These are phyloP conservation scores for Leptura quadrifasciata DNA, from an alignment of 2,888 invertebrate species.

Conservation along the genomic window DNA sequence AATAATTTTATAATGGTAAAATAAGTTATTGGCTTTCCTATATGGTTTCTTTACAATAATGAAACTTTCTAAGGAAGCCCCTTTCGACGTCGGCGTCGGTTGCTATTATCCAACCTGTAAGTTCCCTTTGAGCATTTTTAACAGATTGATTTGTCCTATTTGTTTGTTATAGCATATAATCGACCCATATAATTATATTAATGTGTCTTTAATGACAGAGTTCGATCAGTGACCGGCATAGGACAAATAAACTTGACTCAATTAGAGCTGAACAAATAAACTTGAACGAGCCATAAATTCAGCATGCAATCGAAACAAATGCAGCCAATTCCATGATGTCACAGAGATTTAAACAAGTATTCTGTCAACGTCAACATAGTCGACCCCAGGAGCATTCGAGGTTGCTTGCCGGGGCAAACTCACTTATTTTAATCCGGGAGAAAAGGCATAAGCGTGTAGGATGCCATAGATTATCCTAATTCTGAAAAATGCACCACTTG, in stretches of 20 bases:
- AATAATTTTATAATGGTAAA: too few species aligned
- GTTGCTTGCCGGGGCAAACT: slow-evolving; percentile 17
- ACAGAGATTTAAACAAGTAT: slow-evolving; percentile 59
- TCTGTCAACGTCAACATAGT: slow-evolving; percentile 53
- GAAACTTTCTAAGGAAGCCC: background rate
- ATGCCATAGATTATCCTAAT: slow-evolving; percentile 1
- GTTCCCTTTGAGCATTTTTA: slow-evolving; percentile 18
- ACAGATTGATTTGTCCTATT: slow-evolving; percentile 31
- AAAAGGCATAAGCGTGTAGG: slow-evolving; percentile 11
- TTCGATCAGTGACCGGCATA: slow-evolving; percentile 31
- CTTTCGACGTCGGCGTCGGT: background rate
- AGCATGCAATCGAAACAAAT: slow-evolving; percentile 65
- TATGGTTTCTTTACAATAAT: too few species aligned
- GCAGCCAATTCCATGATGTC: slow-evolving; percentile 62
- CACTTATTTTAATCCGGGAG: slow-evolving; percentile 32
- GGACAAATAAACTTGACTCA: slow-evolving; percentile 43
- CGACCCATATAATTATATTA: slow-evolving; percentile 45
- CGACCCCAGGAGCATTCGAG: slow-evolving; percentile 28
- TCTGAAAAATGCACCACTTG: background rate
- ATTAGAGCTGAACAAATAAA: slow-evolving; percentile 55
- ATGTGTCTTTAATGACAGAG: slow-evolving; percentile 46
- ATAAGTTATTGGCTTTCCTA: too few species aligned
- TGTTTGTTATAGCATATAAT: slow-evolving; percentile 19
- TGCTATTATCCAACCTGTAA: background rate
- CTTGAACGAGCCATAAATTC: slow-evolving; percentile 60